Evolutionary conservation across 2,888 invertebrate species (phyloP).

Genomic region (Cynaeus angustus): DNA sequence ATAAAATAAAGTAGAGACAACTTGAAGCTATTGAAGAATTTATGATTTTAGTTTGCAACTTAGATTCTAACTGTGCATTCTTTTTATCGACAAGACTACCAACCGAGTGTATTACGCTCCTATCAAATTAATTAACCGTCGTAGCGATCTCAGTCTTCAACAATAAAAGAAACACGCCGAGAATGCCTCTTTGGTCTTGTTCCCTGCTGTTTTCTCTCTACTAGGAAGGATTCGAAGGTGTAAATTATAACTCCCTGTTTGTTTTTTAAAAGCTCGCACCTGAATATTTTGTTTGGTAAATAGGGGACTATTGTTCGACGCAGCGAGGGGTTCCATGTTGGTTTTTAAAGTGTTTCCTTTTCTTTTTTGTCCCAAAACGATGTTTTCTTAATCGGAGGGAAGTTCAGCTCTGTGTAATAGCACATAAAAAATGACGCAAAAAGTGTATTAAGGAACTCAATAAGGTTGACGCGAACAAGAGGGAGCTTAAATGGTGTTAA

Average conservation of each 20-base stretch:
- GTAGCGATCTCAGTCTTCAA: conserved; percentile 11
- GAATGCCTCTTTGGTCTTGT: conserved; percentile 43
- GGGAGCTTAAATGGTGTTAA: no score
- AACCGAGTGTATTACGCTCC: conserved; percentile 28
- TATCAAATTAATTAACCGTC: conserved; percentile 44
- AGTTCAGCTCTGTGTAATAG: not conserved
- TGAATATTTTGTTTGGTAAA: conserved; percentile 64
- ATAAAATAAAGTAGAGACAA: conserved; percentile 66
- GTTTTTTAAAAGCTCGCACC: conserved; percentile 62
- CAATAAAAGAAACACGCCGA: conserved; percentile 44
- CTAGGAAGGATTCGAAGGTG: conserved; percentile 62
- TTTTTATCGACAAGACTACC: conserved; percentile 46
- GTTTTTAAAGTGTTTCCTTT: conserved; percentile 54
- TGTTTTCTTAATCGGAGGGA: conserved; percentile 12
- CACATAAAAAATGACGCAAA: no score
- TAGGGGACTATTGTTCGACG: conserved; percentile 61
- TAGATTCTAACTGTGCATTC: conserved; percentile 55
- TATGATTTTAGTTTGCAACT: conserved; percentile 64
- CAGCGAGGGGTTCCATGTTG: conserved; percentile 55
- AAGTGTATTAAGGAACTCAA: no score
- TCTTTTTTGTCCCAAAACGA: conserved; percentile 24
- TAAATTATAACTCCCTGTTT: conserved; percentile 64
- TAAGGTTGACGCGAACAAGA: no score
- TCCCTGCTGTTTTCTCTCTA: conserved; percentile 55
- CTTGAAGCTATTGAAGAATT: conserved; percentile 66